Percentiles rank a stretch among this genome's conserved stretches.
Evolutionary conservation across 2,888 invertebrate species (phyloP).

Genomic region (Euplexia lucipara): DNA sequence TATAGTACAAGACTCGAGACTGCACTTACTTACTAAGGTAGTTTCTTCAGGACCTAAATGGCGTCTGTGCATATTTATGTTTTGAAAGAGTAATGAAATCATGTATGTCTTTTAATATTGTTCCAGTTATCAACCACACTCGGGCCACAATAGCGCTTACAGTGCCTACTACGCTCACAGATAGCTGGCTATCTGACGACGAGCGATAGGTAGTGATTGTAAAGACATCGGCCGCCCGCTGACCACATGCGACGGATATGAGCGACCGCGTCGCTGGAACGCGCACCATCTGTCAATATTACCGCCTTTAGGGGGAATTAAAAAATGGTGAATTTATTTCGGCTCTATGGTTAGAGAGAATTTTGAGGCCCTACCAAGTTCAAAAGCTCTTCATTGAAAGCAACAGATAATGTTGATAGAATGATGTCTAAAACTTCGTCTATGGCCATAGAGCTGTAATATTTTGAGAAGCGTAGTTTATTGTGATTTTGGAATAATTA

Average conservation of each 20-base stretch:
- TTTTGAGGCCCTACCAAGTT: conserved; percentile 5
- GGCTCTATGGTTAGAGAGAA: conserved; percentile 18
- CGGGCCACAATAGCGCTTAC: conserved; percentile 85
- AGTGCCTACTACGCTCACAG: conserved; percentile 89
- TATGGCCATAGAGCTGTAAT: conserved; percentile 9
- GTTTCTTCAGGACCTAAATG: no score
- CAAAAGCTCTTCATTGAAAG: neutral
- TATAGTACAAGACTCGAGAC: no score
- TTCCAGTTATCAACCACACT: conserved; percentile 87
- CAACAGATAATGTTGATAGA: neutral
- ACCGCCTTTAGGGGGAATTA: conserved; percentile 26
- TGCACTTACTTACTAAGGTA: no score
- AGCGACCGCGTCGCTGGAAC: conserved; percentile 50
- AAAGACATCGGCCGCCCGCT: conserved; percentile 64
- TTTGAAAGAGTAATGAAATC: neutral
- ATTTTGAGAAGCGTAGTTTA: conserved; percentile 20
- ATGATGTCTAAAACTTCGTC: neutral
- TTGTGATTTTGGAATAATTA: conserved; percentile 42
- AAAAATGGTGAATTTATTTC: conserved; percentile 17
- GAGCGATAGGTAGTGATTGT: conserved; percentile 57
- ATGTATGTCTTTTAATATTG: conserved; percentile 6
- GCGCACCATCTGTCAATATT: conserved; percentile 60
- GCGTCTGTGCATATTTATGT: no score
- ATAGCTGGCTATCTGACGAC: conserved; percentile 71
- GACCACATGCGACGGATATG: conserved; percentile 45